A percentile compares a stretch with the other conserved stretches of the same genome.
phyloP scores from a whole-genome alignment of 2,888 invertebrate species.

The Luperina nickerlii region DNA sequence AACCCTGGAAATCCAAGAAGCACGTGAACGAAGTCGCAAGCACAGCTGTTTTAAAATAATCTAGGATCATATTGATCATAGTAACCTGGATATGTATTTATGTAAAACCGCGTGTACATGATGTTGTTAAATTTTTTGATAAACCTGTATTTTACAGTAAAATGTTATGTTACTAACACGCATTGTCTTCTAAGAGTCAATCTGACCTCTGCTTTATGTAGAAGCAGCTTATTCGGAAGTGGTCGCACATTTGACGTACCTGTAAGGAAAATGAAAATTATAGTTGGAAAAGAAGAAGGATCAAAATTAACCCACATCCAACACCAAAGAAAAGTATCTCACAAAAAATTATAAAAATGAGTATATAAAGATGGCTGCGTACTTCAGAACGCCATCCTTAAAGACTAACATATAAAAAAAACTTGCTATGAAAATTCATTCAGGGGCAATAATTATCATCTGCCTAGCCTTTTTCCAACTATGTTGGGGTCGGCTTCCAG shows the following conservation, averaged over 20 bases:
- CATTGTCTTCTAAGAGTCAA: conserved; percentile 89
- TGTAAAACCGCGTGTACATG: conserved; percentile 49
- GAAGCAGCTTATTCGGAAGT: conserved; percentile 97
- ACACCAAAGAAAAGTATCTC: no score
- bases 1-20: not conserved
- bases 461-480: no score
- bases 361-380: no score
- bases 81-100: conserved; percentile 36
- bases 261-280: conserved; percentile 76
- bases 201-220: conserved; percentile 88
- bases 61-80: conserved; percentile 2
- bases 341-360: no score
- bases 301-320: no score
- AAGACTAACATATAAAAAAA: no score
- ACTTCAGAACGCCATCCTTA: no score
- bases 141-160: conserved; percentile 40
- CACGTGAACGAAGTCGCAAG: not conserved
- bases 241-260: conserved; percentile 98
- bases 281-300: not conserved
- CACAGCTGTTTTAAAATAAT: conserved; percentile 14
- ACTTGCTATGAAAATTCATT: no score
- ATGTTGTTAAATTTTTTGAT: conserved; percentile 55
- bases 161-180: conserved; percentile 82
- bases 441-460: no score
- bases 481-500: no score